These are phyloP conservation scores for Dreissena rostriformis DNA, from an alignment of 1,140 invertebrate genomes.

Conservation along the genomic window DNA sequence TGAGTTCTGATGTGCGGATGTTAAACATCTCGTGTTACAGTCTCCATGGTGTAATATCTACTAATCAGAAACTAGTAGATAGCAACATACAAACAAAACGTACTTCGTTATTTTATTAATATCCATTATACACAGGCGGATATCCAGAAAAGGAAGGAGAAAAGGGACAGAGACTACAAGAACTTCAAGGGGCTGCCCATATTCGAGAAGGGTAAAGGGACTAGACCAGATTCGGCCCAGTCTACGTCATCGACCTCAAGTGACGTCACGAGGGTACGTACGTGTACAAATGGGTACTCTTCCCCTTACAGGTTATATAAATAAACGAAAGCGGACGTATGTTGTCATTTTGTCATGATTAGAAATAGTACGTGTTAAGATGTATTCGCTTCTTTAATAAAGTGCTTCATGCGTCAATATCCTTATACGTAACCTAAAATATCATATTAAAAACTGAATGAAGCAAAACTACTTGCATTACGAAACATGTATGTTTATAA, in stretches of 20 bases:
- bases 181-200: conserved; percentile 34
- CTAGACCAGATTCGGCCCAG: conserved; percentile 21
- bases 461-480: not conserved
- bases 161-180: conserved; percentile 35
- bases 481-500: not conserved
- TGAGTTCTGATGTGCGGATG: no score
- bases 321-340: not conserved
- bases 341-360: not conserved
- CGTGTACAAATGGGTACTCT: not conserved
- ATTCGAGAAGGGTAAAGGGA: conserved; percentile 49
- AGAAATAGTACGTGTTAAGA: not conserved
- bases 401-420: not conserved
- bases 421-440: not conserved
- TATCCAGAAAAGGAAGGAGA: conserved; percentile 35
- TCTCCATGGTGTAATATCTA: no score
- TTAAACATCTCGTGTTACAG: no score
- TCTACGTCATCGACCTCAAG: not conserved
- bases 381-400: not conserved
- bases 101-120: no score
- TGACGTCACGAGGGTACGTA: not conserved
- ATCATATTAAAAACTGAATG: not conserved
- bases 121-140: no score
- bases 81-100: no score
- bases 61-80: no score
- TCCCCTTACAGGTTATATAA: not conserved